Base-by-base conservation (phyloP, 1,140 invertebrate species). In the Penaeus indicus region DNA sequence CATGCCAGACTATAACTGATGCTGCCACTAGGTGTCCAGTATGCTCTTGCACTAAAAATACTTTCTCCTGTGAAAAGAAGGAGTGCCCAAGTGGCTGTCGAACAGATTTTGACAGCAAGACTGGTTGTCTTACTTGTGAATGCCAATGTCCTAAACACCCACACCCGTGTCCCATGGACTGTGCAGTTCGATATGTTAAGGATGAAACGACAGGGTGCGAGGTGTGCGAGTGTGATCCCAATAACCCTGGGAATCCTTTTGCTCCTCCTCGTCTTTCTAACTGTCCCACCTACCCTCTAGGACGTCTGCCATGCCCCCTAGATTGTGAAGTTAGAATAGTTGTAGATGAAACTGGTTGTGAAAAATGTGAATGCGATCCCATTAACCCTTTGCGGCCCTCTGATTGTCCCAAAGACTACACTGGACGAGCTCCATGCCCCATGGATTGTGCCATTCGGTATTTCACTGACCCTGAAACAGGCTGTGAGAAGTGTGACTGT, bases 81-180 rank as follows among this genome's bases (percentile, higher is more conserved):
- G 77, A 47, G n/a, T 85, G 84, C 69, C 84, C 84, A 11, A 77
- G 54, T 13, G 61, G 61, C 54, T 85, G 84, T 61, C 13, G 54
- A 60, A 54, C 67, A 22, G 69, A 69, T 27, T 21, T 85, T 5
- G 84, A 85, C 54, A 47, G 72, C n/a, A 25, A 85, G 32, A 85
- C 84, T 18, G 84, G 84, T 22, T 85, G 84, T 22, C 69, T 60
- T 16, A 19, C 69, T 11, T 85, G 84, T 61, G 62, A 77, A 27
- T 85, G 84, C 25, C 21, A 77, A 21, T 85, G 84, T 54, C 47
- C 47, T 16, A 60, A 80, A 67, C 84, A 21, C 67, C 25, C 64
- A 75, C 22, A 47, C 19, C 84, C 84, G 5, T 85, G 84, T 60
- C 84, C 84, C 22, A 77, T 78, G 84, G 84, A 79, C 72, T 85